phyloP scores from a whole-genome alignment of 2,888 invertebrate genomes.

The Ecdyonurus torrentis region DNA sequence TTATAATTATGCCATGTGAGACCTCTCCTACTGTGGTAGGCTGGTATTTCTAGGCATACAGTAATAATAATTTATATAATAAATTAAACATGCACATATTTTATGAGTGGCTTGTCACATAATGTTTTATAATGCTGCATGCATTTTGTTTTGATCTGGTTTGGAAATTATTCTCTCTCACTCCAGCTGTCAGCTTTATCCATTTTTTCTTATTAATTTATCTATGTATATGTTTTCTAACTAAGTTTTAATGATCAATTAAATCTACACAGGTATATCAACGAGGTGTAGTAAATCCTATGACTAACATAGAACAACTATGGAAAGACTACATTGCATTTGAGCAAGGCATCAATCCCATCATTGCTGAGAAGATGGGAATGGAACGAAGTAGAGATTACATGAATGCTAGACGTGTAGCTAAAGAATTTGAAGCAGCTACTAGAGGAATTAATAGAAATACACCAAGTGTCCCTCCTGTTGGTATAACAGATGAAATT shows the following conservation, averaged over 20 bases:
- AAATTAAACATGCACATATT: no score
- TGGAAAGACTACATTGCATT: conserved; percentile 98
- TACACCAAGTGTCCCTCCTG: conserved; percentile 93
- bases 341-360: conserved; percentile 79
- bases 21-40: no score
- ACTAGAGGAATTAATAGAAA: conserved; percentile 91
- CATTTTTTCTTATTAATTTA: not conserved
- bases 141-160: no score
- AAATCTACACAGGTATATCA: conserved; percentile 59
- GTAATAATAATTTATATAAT: no score
- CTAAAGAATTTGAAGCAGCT: conserved; percentile 89
- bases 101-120: no score
- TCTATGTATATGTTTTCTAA: not conserved
- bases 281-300: conserved; percentile 87
- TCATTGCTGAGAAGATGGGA: conserved; percentile 93
- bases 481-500: conserved; percentile 71
- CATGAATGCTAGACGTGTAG: conserved; percentile 91
- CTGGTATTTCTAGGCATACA: no score
- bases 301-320: conserved; percentile 89
- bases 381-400: conserved; percentile 92
- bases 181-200: not conserved
- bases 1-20: no score
- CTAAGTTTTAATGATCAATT: conserved; percentile 2
- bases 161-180: not conserved
- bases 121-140: no score